phyloP scores from a whole-genome alignment of 2,888 invertebrate species.

The Poecilobothrus nobilitatus region DNA sequence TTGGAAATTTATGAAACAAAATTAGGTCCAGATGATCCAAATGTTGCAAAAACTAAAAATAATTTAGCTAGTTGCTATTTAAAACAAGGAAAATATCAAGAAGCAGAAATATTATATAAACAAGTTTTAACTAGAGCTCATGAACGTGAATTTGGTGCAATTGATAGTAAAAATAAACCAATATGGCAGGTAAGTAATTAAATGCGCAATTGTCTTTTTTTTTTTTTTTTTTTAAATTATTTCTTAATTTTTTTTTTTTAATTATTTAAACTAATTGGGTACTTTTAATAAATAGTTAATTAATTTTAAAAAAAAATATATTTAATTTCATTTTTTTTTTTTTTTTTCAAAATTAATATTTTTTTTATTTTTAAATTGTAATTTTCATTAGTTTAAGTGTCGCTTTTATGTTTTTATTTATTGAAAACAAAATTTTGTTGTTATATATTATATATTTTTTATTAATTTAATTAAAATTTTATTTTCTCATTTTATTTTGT shows the following conservation, averaged over 20 bases:
- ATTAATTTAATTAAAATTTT: background rate
- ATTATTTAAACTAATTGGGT: background rate
- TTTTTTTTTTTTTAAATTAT: slow-evolving; percentile 12
- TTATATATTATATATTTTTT: background rate
- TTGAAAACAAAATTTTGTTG: background rate
- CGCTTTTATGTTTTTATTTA: slow-evolving; percentile 21
- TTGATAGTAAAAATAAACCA: slow-evolving; percentile 64
- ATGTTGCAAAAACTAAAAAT: slow-evolving; percentile 99
- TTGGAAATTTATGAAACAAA: slow-evolving; percentile 96
- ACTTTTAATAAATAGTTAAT: background rate
- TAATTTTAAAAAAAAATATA: slow-evolving; percentile 7
- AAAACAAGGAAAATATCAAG: slow-evolving; percentile 96
- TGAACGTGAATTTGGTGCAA: slow-evolving; percentile 93
- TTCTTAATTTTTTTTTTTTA: slow-evolving; percentile 9
- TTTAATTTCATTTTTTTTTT: slow-evolving; percentile 8
- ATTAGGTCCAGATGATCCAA: slow-evolving; percentile 94
- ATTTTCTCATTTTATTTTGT: background rate
- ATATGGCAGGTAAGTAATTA: slow-evolving; percentile 42
- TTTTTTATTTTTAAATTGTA: slow-evolving; percentile 13
- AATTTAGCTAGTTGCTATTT: slow-evolving; percentile 98
- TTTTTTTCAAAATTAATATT: slow-evolving; percentile 6
- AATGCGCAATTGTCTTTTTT: slow-evolving; percentile 13
- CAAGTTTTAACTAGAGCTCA: slow-evolving; percentile 95
- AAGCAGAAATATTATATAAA: slow-evolving; percentile 97
- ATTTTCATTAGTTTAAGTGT: slow-evolving; percentile 23